Evolutionary conservation across 2,113 vertebrate species (phyloP).

Genomic region (Neodon shergylaensis): DNA sequence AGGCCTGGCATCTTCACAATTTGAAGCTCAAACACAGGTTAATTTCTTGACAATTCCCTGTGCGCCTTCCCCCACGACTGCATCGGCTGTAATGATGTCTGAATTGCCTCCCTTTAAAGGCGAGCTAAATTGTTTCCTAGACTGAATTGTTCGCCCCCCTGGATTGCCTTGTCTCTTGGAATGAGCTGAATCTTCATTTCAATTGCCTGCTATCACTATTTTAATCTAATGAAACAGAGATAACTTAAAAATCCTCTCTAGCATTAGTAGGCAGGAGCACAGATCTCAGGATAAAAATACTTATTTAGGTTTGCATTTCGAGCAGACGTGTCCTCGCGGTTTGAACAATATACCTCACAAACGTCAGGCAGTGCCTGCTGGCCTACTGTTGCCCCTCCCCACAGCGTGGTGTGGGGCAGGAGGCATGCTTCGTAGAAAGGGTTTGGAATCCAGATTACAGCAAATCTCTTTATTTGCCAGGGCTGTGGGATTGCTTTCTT

Average conservation of each 20-base stretch:
- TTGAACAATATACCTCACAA: not conserved
- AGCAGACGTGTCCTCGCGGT: not conserved
- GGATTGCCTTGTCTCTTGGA: not conserved
- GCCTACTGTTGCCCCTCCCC: not conserved
- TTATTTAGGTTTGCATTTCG: slow-evolving; percentile 32
- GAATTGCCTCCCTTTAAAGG: not conserved
- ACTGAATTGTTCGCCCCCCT: not conserved
- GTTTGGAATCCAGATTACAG: slow-evolving; percentile 66
- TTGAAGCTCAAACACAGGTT: slow-evolving; percentile 1
- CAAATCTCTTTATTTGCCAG: slow-evolving; percentile 73
- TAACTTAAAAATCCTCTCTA: slow-evolving; percentile 28
- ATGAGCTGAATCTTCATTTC: slow-evolving; percentile 7
- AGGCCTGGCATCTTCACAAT: not conserved
- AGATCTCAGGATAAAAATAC: not conserved
- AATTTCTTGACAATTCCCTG: not conserved
- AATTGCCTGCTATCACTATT: not conserved
- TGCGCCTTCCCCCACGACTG: not conserved
- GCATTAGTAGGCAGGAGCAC: not conserved
- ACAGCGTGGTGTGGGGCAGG: slow-evolving; percentile 48
- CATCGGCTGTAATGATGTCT: not conserved
- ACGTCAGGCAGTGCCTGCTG: not conserved
- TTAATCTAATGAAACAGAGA: not conserved
- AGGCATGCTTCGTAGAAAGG: slow-evolving; percentile 45
- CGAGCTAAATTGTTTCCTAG: slow-evolving; percentile 14
- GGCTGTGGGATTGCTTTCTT: not conserved